phyloP scores from a whole-genome alignment of 2,797 vertebrate genomes.

The Lutjanus campechanus region DNA sequence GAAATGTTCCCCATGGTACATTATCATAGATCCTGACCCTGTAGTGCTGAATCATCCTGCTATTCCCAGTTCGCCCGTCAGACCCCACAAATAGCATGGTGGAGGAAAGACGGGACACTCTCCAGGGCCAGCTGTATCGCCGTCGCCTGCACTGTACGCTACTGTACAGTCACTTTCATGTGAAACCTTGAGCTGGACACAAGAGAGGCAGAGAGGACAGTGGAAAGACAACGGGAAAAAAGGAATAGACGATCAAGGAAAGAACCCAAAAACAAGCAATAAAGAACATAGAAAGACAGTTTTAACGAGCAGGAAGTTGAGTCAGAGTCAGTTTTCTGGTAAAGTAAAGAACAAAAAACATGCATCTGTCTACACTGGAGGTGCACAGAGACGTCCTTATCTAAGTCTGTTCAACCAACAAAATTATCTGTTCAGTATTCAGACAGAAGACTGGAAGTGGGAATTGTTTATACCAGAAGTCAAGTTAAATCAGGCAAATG shows the following conservation, averaged over 20 bases:
- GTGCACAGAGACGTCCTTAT: too few species aligned
- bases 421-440: too few species aligned
- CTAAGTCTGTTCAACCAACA: too few species aligned
- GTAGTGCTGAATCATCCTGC: slow-evolving; percentile 70
- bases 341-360: slow-evolving; percentile 18
- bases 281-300: not conserved
- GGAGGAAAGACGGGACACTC: slow-evolving; percentile 51
- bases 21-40: slow-evolving; percentile 79
- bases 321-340: not conserved
- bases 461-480: too few species aligned
- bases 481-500: too few species aligned
- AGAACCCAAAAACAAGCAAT: not conserved
- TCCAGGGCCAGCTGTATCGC: slow-evolving; percentile 26
- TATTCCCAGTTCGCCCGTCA: slow-evolving; percentile 68
- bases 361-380: not conserved
- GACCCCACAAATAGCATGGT: slow-evolving; percentile 60
- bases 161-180: slow-evolving; percentile 22
- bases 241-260: not conserved
- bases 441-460: too few species aligned
- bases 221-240: not conserved
- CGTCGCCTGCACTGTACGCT: not conserved
- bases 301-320: not conserved
- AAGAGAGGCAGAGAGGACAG: slow-evolving; percentile 7
- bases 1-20: slow-evolving; percentile 76
- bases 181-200: slow-evolving; percentile 33